Percentiles rank a stretch among this genome's conserved stretches.
phyloP scores from a whole-genome alignment of 1,140 invertebrate genomes.

The Bombus consobrinus region DNA sequence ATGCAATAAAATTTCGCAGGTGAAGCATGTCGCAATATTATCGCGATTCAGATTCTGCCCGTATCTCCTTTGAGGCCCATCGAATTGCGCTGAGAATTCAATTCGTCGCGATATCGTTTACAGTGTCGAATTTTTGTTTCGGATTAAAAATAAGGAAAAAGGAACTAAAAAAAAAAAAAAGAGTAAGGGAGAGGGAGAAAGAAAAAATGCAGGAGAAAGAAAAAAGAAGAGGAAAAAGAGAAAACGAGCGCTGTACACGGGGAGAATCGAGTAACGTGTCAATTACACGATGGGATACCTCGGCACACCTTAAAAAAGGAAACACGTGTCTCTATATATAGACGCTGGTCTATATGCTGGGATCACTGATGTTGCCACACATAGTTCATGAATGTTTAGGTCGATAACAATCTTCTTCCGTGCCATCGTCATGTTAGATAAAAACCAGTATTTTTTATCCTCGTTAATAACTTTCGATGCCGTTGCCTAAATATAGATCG shows the following conservation, averaged over 20 bases:
- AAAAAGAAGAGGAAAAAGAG: background rate
- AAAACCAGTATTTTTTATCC: slow-evolving; percentile 27
- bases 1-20: slow-evolving; percentile 20
- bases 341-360: slow-evolving; percentile 42
- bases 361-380: slow-evolving; percentile 51
- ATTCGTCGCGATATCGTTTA: background rate
- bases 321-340: slow-evolving; percentile 65
- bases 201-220: background rate
- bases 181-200: background rate
- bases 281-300: slow-evolving; percentile 49
- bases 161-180: background rate
- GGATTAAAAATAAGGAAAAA: background rate
- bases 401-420: slow-evolving; percentile 42
- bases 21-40: background rate
- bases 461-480: slow-evolving; percentile 22
- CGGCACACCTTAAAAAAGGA: slow-evolving; percentile 59
- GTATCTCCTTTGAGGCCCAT: background rate
- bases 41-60: too few relatives aligned
- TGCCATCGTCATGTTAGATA: slow-evolving; percentile 9
- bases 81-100: background rate
- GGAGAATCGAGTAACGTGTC: slow-evolving; percentile 33
- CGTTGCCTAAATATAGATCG: slow-evolving; percentile 23
- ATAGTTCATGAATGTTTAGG: slow-evolving; percentile 55
- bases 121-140: background rate
- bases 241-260: background rate